Conservation (phyloP, 2,888 invertebrate genomes). For the Spilarctia lutea region DNA sequence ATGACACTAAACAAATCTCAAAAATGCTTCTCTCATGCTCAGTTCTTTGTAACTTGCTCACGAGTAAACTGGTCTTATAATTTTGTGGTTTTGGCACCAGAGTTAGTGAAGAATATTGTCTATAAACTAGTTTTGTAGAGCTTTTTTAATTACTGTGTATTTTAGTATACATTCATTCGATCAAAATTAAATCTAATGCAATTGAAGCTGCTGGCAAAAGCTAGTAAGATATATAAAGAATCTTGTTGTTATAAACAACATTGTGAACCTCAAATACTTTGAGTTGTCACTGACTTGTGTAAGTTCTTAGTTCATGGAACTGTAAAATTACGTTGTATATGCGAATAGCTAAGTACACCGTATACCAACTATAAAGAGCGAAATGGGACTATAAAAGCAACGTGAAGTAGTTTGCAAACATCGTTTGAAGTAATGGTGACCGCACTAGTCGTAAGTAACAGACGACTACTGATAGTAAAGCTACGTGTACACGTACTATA, state of each 20-base stretch:
- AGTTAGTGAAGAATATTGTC: too few species aligned
- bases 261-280: not conserved
- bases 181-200: too few species aligned
- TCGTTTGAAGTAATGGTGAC: conserved; percentile 1
- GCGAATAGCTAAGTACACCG: not conserved
- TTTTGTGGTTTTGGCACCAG: too few species aligned
- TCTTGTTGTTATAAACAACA: not conserved
- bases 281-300: not conserved
- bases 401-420: conserved; percentile 1
- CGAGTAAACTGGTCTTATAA: too few species aligned
- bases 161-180: too few species aligned
- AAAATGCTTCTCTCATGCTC: too few species aligned
- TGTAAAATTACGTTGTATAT: not conserved
- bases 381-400: conserved; percentile 8
- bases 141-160: too few species aligned
- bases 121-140: too few species aligned
- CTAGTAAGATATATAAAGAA: too few species aligned
- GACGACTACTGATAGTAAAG: not conserved
- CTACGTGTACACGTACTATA: not conserved
- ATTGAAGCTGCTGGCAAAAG: too few species aligned
- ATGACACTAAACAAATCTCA: too few species aligned
- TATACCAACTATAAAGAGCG: conserved; percentile 4
- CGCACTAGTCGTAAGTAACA: conserved; percentile 1
- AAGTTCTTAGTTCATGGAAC: not conserved
- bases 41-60: too few species aligned